phyloP scores from a whole-genome alignment of 2,888 invertebrate species.

The Lordiphosa andalusiaca region DNA sequence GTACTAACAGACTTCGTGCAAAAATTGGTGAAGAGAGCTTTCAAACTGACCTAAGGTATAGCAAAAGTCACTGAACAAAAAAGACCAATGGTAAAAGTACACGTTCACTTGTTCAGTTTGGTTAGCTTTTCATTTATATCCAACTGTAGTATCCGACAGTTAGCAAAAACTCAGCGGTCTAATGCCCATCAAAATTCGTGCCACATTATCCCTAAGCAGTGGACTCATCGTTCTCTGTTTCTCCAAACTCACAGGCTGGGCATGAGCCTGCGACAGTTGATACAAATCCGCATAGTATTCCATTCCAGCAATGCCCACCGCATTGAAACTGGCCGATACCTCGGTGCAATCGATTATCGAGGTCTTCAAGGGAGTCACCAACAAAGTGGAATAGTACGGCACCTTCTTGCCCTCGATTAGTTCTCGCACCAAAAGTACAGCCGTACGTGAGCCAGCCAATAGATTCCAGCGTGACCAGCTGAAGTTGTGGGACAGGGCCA shows the following conservation, averaged over 20 bases:
- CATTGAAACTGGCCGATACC: conserved; percentile 86
- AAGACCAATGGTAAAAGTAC: too few relatives aligned
- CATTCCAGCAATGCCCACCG: conserved; percentile 79
- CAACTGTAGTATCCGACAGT: too few relatives aligned
- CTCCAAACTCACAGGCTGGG: conserved; percentile 73
- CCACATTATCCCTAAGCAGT: conserved; percentile 78
- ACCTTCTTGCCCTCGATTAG: conserved; percentile 79
- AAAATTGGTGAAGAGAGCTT: too few relatives aligned
- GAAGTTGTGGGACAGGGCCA: conserved; percentile 87
- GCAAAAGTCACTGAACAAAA: too few relatives aligned
- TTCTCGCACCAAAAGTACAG: conserved; percentile 78
- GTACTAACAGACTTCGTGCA: too few relatives aligned
- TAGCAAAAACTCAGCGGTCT: conserved; percentile 79
- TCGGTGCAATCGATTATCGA: conserved; percentile 88
- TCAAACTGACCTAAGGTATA: too few relatives aligned
- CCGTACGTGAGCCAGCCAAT: conserved; percentile 80
- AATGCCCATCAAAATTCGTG: conserved; percentile 76
- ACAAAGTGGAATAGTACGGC: conserved; percentile 80
- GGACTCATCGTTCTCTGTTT: conserved; percentile 78
- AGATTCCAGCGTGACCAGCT: conserved; percentile 90
- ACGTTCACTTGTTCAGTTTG: too few relatives aligned
- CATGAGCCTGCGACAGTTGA: conserved; percentile 84
- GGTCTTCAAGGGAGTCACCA: conserved; percentile 86
- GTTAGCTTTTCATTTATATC: too few relatives aligned
- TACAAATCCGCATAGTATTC: conserved; percentile 87